Percentiles rank a stretch among this genome's conserved stretches.
Conservation (phyloP, 1,140 invertebrate species). For the Drosophila bifasciata region DNA sequence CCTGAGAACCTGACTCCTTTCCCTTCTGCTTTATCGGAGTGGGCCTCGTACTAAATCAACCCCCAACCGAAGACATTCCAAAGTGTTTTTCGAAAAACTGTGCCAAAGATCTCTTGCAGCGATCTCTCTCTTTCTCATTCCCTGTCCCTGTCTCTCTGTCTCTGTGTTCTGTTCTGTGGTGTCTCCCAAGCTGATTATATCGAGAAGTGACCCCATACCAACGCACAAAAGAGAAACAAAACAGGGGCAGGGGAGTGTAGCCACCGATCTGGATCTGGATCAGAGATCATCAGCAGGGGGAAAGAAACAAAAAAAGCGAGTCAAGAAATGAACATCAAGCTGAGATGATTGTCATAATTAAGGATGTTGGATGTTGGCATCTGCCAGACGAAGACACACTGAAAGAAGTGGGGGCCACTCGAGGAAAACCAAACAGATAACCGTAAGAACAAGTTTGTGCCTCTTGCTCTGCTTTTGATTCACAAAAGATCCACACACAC, state of each 20-base stretch:
- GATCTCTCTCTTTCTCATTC: slow-evolving; percentile 30
- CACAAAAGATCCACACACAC: slow-evolving; percentile 30
- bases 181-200: slow-evolving; percentile 46
- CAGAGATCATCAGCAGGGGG: slow-evolving; percentile 36
- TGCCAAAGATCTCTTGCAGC: slow-evolving; percentile 47
- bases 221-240: slow-evolving; percentile 9
- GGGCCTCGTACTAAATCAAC: slow-evolving; percentile 41
- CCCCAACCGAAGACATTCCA: slow-evolving; percentile 44
- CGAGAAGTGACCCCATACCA: slow-evolving; percentile 43
- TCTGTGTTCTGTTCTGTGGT: background rate
- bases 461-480: slow-evolving; percentile 44
- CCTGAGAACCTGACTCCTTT: background rate
- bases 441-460: slow-evolving; percentile 74
- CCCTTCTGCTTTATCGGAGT: no score
- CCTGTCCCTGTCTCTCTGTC: slow-evolving; percentile 9
- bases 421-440: slow-evolving; percentile 73
- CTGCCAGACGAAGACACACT: slow-evolving; percentile 49
- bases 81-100: slow-evolving; percentile 62
- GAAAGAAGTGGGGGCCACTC: slow-evolving; percentile 34
- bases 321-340: slow-evolving; percentile 65
- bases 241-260: slow-evolving; percentile 17
- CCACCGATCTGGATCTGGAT: slow-evolving; percentile 65
- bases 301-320: slow-evolving; percentile 32
- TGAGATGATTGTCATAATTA: slow-evolving; percentile 81
- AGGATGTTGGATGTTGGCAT: slow-evolving; percentile 78